phyloP scores from a whole-genome alignment of 2,797 vertebrate genomes.

The Adelosebastes latens region DNA sequence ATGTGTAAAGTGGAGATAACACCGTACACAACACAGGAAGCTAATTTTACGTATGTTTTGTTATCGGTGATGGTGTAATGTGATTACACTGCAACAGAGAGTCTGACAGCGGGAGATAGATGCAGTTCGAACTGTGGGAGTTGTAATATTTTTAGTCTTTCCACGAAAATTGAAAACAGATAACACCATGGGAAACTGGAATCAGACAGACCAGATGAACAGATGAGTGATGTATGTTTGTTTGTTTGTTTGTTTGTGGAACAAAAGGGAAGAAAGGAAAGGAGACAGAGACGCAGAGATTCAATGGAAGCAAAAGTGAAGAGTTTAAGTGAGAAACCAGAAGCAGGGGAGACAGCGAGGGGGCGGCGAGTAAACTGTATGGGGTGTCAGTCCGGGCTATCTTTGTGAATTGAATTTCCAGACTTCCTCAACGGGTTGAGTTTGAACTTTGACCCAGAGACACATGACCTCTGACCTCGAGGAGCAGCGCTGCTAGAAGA shows the following conservation, averaged over 20 bases:
- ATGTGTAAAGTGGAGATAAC: conserved; percentile 15
- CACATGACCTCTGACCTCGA: conserved; percentile 43
- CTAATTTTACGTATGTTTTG: not conserved
- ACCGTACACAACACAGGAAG: conserved; percentile 1
- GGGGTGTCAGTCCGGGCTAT: conserved; percentile 24
- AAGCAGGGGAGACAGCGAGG: conserved; percentile 9
- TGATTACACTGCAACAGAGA: conserved; percentile 20
- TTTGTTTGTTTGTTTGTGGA: conserved; percentile 1
- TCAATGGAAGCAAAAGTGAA: not conserved
- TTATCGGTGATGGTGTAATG: conserved; percentile 15
- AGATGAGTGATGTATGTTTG: not conserved
- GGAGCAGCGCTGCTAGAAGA: conserved; percentile 27
- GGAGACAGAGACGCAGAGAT: not conserved
- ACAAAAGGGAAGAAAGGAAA: not conserved
- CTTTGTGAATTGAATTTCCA: conserved; percentile 53
- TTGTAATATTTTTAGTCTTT: conserved; percentile 42
- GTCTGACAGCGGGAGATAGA: conserved; percentile 14
- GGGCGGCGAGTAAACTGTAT: not conserved
- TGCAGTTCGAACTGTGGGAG: conserved; percentile 28
- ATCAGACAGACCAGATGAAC: conserved; percentile 12
- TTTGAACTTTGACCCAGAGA: conserved; percentile 47
- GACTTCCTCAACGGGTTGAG: conserved; percentile 38
- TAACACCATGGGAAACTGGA: conserved; percentile 37
- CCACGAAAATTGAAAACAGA: conserved; percentile 25
- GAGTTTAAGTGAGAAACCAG: conserved; percentile 59